phyloP scores from a whole-genome alignment of 2,888 invertebrate genomes.

The Halictus ligatus region DNA sequence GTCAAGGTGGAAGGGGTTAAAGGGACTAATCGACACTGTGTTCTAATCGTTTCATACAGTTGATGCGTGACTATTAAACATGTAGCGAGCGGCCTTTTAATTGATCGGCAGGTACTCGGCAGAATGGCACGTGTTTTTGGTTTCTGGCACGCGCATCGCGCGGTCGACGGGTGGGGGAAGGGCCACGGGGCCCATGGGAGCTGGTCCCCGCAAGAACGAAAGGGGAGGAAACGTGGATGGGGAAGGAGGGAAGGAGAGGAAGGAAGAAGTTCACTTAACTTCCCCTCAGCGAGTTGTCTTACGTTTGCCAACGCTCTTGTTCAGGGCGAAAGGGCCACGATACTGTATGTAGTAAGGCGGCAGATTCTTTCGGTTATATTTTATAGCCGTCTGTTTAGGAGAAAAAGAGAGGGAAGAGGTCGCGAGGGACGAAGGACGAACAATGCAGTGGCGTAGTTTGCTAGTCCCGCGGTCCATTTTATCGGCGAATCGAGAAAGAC shows the following conservation, averaged over 20 bases:
- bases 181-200: conserved; percentile 41
- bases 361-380: conserved; percentile 60
- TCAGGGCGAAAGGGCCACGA: conserved; percentile 48
- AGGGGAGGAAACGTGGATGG: conserved; percentile 26
- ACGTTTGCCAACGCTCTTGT: conserved; percentile 42
- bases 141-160: conserved; percentile 66
- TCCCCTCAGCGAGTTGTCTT: conserved; percentile 47
- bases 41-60: not conserved
- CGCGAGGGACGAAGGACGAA: conserved; percentile 45
- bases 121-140: conserved; percentile 62
- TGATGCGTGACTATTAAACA: not conserved
- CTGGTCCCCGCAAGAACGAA: conserved; percentile 19
- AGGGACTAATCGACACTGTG: not conserved
- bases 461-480: not conserved
- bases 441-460: conserved; percentile 53
- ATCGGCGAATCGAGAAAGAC: not conserved
- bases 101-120: not conserved
- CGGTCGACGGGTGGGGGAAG: conserved; percentile 42
- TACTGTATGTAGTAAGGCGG: conserved; percentile 50
- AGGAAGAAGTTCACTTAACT: conserved; percentile 26
- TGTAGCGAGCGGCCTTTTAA: conserved; percentile 5
- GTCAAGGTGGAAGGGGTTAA: not conserved
- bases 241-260: not conserved
- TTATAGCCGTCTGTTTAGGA: conserved; percentile 59
- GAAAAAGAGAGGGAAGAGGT: conserved; percentile 43